Evolutionary conservation across 2,113 vertebrate species (phyloP), one percentile per base, ranked within the genome.

Genomic region (Nestor notabilis): DNA sequence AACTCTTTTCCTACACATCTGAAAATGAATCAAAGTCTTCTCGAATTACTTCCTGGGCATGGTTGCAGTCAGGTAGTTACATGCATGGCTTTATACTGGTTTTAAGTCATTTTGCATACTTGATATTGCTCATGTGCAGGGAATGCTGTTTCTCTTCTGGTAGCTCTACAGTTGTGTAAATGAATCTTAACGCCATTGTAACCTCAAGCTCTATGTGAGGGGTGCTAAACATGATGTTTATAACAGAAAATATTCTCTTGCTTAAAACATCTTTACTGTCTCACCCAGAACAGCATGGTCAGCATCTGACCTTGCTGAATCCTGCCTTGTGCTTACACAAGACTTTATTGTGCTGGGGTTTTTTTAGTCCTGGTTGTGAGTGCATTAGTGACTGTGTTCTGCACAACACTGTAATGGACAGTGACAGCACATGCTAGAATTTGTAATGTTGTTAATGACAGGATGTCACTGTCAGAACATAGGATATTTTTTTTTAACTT

Each of bases 271-370:
- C 58, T 70, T 37, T 13, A 19, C 4, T 47, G n/a, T 39, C 27
- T 41, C 70, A 16, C 9, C 11, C 1, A 9, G n/a, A 35, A 37
- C 82, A 82, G 49, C 11, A 24, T 3, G 27, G 24, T 37, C 80
- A 83, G n/a, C 50, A 18, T 21, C 71, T 44, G 58, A 16, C 35
- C 39, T 27, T 23, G 13, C 63, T 27, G 79, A 46, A 12, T 27
- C 50, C 1, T 3, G 14, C 15, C 8, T 14, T 83, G 2, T 58
- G 69, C 12, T 61, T 43, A 7, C 10, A 17, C 46, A 39, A 58
- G 28, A 6, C 9, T 7, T 41, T 7, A 5, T 43, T 56, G 24
- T 31, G 13, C 28, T 58, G 17, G 3, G 1, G 0, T 31, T 17
- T 35, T 27, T 50, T 64, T 31, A 74, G 60, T 18, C 17, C n/a